Conservation (phyloP, 2,113 vertebrate species). For the Paedocypris sp. region DNA sequence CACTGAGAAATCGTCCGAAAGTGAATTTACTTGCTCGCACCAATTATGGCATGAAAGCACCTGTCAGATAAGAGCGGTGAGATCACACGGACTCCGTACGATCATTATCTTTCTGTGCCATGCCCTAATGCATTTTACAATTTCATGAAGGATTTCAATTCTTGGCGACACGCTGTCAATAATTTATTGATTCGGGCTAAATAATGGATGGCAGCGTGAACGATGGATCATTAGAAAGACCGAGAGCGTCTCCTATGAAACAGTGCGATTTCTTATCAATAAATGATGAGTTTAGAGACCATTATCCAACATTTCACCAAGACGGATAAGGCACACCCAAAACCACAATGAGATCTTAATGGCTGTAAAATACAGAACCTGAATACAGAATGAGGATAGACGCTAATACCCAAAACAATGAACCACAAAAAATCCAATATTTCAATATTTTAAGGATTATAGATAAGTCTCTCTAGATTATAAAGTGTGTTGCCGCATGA, state of each 20-base stretch:
- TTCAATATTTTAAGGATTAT: too few relatives aligned
- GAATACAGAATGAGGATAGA: background rate
- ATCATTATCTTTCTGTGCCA: constrained; percentile 11
- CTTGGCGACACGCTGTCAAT: constrained; percentile 51
- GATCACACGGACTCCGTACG: background rate
- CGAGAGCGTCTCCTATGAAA: constrained; percentile 43
- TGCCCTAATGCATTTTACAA: constrained; percentile 38
- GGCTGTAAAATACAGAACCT: background rate
- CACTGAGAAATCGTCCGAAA: background rate
- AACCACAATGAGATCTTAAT: constrained; percentile 20
- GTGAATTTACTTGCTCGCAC: background rate
- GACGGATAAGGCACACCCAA: constrained; percentile 16
- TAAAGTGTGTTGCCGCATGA: too few relatives aligned
- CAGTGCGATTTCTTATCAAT: constrained; percentile 44
- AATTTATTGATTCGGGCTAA: constrained; percentile 49
- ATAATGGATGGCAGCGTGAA: constrained; percentile 55
- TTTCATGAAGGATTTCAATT: constrained; percentile 50
- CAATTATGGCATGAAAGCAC: background rate
- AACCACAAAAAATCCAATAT: too few relatives aligned
- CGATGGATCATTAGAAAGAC: constrained; percentile 45
- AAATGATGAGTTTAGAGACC: constrained; percentile 39
- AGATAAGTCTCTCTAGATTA: too few relatives aligned
- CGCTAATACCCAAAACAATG: too few relatives aligned
- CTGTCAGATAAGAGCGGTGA: background rate
- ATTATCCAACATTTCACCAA: constrained; percentile 29